phyloP scores from a whole-genome alignment of 2,113 vertebrate species.

The Mionectes macconnelli region DNA sequence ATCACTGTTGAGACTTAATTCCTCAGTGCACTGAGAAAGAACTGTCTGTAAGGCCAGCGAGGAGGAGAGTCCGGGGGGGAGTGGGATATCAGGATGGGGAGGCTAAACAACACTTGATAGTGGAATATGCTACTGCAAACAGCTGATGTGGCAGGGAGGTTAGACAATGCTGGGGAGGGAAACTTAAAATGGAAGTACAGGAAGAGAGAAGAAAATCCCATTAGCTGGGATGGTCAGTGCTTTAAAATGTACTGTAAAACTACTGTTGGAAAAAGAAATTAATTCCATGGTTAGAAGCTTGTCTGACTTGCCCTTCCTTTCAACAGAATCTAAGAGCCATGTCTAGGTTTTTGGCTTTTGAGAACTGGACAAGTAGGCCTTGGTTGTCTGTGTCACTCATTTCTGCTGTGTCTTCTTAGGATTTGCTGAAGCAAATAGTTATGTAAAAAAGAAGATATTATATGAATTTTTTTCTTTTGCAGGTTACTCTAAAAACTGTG shows the following conservation, averaged over 20 bases:
- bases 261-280: not conserved
- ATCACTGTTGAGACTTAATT: not conserved
- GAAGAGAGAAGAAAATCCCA: not conserved
- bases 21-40: not conserved
- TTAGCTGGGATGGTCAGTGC: not conserved
- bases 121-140: too few species aligned
- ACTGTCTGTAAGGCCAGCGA: not conserved
- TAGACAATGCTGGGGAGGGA: not conserved
- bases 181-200: not conserved
- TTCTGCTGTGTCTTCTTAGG: not conserved
- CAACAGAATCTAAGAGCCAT: not conserved
- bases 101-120: not conserved
- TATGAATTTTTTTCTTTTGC: not conserved
- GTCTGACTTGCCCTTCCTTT: not conserved
- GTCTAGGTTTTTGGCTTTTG: not conserved
- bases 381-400: not conserved
- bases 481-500: not conserved
- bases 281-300: not conserved
- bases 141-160: not conserved
- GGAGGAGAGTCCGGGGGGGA: not conserved
- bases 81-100: fast-evolving
- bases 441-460: not conserved
- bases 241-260: not conserved
- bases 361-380: not conserved
- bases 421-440: not conserved